phyloP scores from a whole-genome alignment of 2,797 vertebrate genomes.

The Poeciliopsis presidionis region DNA sequence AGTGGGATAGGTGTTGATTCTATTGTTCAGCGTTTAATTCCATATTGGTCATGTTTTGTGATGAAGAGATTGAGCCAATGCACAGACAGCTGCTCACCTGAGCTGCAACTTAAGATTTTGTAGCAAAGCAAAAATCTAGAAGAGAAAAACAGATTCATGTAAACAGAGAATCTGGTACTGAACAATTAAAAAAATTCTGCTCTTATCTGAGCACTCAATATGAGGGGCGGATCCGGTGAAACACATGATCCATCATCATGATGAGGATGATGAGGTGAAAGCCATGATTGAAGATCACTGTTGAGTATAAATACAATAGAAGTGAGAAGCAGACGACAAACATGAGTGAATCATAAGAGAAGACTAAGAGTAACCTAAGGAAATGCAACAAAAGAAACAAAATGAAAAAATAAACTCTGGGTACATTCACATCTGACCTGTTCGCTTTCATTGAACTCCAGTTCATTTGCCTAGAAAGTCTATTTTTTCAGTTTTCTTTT shows the following conservation, averaged over 20 bases:
- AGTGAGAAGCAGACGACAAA: no score
- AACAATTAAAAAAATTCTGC: not conserved
- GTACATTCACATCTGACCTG: no score
- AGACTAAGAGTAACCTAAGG: no score
- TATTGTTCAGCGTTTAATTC: not conserved
- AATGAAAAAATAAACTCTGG: no score
- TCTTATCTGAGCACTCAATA: not conserved
- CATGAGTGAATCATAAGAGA: no score
- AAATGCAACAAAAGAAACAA: no score
- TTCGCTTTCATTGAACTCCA: no score
- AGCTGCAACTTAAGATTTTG: not conserved
- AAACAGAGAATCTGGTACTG: not conserved
- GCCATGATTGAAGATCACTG: not conserved
- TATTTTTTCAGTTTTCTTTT: no score
- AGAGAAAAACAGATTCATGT: not conserved
- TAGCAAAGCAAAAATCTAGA: not conserved
- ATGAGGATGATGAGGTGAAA: not conserved
- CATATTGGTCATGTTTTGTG: not conserved
- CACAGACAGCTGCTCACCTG: not conserved
- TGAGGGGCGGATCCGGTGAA: not conserved
- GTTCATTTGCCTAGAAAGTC: no score
- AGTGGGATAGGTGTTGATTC: not conserved
- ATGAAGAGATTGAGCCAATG: not conserved
- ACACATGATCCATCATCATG: not conserved
- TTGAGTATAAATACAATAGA: no score